These are phyloP conservation scores for Cotesia chilonis DNA, from an alignment of 1,140 invertebrate genomes.

Conservation along the genomic window DNA sequence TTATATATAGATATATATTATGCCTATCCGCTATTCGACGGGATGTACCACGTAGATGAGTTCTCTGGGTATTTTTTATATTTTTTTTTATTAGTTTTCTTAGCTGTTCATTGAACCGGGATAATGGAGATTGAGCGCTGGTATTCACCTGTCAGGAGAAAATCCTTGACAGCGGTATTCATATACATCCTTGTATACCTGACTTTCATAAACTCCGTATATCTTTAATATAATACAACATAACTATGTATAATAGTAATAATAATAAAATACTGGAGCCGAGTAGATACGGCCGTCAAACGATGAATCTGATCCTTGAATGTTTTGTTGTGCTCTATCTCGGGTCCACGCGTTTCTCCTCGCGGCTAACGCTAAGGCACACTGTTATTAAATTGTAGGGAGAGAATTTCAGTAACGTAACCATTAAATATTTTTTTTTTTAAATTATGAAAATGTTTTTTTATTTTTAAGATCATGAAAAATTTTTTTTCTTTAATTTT, in stretches of 20 bases:
- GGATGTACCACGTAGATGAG: neutral
- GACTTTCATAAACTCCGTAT: too few species aligned
- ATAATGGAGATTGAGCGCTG: too few species aligned
- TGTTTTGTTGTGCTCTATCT: neutral
- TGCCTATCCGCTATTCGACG: neutral
- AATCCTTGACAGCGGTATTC: too few species aligned
- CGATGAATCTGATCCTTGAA: neutral
- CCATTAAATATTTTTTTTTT: neutral
- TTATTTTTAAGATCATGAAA: too few species aligned
- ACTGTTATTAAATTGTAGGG: neutral
- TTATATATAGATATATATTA: neutral
- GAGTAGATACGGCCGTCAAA: neutral
- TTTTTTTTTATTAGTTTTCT: too few species aligned
- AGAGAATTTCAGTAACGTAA: conserved; percentile 8
- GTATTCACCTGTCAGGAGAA: too few species aligned
- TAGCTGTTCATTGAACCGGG: too few species aligned
- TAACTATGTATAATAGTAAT: too few species aligned
- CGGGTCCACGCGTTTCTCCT: neutral
- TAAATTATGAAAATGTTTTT: neutral
- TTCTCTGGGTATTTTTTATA: too few species aligned
- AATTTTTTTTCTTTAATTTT: too few species aligned
- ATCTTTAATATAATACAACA: too few species aligned
- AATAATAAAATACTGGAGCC: neutral
- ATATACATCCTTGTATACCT: too few species aligned
- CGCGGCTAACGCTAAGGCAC: neutral